phyloP scores from a whole-genome alignment of 2,888 invertebrate genomes.

The Zygogramma bicolorata region DNA sequence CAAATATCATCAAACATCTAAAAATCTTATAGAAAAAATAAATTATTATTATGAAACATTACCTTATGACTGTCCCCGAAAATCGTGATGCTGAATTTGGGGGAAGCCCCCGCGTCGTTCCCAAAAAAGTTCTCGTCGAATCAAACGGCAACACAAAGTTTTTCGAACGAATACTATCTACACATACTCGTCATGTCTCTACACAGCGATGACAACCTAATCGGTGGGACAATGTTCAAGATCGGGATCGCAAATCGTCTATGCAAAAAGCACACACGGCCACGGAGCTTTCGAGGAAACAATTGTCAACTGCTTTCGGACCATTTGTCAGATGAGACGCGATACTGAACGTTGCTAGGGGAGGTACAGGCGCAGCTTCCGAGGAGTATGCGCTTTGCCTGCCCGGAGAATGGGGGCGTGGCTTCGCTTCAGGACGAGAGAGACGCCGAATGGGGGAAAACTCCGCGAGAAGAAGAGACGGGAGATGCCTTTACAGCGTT shows the following conservation, averaged over 20 bases:
- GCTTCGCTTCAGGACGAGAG: conserved; percentile 28
- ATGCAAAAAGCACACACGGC: conserved; percentile 27
- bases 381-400: conserved; percentile 42
- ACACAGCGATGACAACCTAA: not conserved
- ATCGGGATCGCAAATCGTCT: conserved; percentile 8
- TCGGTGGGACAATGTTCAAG: not conserved
- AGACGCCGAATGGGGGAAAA: not conserved
- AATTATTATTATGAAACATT: too few relatives aligned
- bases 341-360: conserved; percentile 62
- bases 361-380: conserved; percentile 57
- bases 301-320: conserved; percentile 46
- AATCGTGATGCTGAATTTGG: conserved; percentile 66
- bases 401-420: conserved; percentile 43
- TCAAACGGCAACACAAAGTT: conserved; percentile 4
- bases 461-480: conserved; percentile 29
- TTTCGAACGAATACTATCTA: not conserved
- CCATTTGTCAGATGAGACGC: conserved; percentile 48
- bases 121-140: conserved; percentile 25
- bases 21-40: too few relatives aligned
- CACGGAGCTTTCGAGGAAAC: conserved; percentile 42
- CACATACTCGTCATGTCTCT: not conserved
- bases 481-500: conserved; percentile 35
- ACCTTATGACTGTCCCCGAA: conserved; percentile 67
- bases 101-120: conserved; percentile 55
- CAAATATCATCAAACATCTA: too few relatives aligned